phyloP scores from a whole-genome alignment of 1,140 invertebrate species.

The Euschistus heros region DNA sequence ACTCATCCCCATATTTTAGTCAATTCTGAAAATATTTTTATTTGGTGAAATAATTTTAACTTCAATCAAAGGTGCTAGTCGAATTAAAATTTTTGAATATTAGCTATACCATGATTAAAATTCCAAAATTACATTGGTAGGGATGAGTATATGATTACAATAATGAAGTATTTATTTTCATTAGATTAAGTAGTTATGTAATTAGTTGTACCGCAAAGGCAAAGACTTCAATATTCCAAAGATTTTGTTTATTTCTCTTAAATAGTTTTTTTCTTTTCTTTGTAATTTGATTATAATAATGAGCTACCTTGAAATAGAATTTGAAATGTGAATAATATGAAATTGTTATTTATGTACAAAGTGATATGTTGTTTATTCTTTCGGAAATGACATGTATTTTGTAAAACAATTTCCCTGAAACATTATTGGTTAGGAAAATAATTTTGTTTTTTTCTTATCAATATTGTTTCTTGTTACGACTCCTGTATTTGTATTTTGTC shows the following conservation, averaged over 20 bases:
- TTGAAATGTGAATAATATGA: conserved; percentile 13
- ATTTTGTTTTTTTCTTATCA: background rate
- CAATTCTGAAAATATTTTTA: background rate
- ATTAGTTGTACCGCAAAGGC: conserved; percentile 18
- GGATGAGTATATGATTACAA: conserved; percentile 17
- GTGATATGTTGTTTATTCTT: conserved; percentile 12
- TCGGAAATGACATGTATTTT: background rate
- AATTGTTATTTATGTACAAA: conserved; percentile 16
- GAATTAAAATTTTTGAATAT: background rate
- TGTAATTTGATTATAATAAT: conserved; percentile 16
- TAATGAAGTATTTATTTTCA: conserved; percentile 18
- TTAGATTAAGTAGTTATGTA: conserved; percentile 16
- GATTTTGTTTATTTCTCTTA: conserved; percentile 15
- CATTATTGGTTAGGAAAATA: conserved; percentile 1
- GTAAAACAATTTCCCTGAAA: background rate
- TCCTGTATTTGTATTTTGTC: conserved; percentile 10
- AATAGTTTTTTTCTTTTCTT: conserved; percentile 16
- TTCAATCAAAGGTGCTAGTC: conserved; percentile 17
- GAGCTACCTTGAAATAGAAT: conserved; percentile 14
- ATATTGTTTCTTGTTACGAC: conserved; percentile 14
- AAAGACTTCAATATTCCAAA: conserved; percentile 19
- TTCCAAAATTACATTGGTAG: conserved; percentile 13
- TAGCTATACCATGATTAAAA: conserved; percentile 6
- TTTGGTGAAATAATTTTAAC: background rate
- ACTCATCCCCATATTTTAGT: conserved; percentile 12